Evolutionary conservation across 2,888 invertebrate genomes (phyloP).

Genomic region (Phyllotreta striolata): DNA sequence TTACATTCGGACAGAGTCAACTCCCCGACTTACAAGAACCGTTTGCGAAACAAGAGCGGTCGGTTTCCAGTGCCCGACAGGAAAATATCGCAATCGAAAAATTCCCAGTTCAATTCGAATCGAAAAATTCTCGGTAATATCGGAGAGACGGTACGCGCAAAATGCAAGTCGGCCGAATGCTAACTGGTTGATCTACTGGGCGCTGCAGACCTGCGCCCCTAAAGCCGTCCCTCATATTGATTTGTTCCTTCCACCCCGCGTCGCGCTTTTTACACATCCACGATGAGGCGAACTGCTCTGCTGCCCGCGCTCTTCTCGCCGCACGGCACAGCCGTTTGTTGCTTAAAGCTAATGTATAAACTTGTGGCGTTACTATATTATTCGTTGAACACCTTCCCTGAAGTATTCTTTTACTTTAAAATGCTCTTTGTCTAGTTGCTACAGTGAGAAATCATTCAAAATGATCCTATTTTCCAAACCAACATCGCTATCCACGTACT

Average conservation of each 20-base stretch:
- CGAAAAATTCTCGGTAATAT: constrained; percentile 1
- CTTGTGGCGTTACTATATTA: constrained; percentile 34
- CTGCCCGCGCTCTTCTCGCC: constrained; percentile 21
- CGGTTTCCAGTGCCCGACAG: not conserved
- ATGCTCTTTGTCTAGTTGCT: not conserved
- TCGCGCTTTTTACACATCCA: constrained; percentile 48
- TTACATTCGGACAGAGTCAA: constrained; percentile 5
- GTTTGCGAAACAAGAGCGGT: not conserved
- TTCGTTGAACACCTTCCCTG: constrained; percentile 4
- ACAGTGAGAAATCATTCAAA: too few relatives aligned
- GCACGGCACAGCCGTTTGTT: constrained; percentile 46
- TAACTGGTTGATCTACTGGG: constrained; percentile 65
- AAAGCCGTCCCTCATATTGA: constrained; percentile 61
- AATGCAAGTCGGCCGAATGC: constrained; percentile 64
- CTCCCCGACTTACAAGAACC: not conserved
- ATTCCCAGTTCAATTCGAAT: constrained; percentile 17
- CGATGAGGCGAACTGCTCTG: constrained; percentile 35
- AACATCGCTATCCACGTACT: too few relatives aligned
- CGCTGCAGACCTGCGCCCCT: constrained; percentile 63
- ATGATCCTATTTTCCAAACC: not conserved
- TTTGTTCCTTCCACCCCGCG: constrained; percentile 52
- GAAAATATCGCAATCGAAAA: not conserved
- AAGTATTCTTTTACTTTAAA: too few relatives aligned
- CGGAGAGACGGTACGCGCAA: constrained; percentile 43
- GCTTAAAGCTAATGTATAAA: constrained; percentile 39